These are phyloP conservation scores for Steinernema hermaphroditum DNA, from an alignment of 2,888 invertebrate genomes.

Conservation along the genomic window DNA sequence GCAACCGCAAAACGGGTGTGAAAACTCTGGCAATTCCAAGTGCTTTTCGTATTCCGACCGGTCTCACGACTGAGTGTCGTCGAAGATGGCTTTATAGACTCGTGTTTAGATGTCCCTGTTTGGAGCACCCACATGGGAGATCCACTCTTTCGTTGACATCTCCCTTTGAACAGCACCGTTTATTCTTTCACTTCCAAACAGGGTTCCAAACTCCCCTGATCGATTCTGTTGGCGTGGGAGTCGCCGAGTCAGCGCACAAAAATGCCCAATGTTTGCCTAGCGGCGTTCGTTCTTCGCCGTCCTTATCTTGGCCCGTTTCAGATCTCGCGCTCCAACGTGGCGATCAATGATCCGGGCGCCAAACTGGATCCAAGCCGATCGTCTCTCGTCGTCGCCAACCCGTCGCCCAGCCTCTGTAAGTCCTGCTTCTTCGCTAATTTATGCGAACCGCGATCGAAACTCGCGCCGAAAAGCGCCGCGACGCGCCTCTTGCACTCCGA, in stretches of 20 bases:
- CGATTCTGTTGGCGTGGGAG: not conserved
- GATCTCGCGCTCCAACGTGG: constrained; percentile 20
- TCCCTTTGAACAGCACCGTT: too few relatives aligned
- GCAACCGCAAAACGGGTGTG: too few relatives aligned
- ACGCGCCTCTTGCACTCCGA: not conserved
- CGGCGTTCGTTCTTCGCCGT: not conserved
- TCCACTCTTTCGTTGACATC: too few relatives aligned
- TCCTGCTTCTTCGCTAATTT: not conserved
- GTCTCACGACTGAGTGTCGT: too few relatives aligned
- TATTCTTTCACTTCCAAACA: too few relatives aligned
- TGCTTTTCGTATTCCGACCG: too few relatives aligned
- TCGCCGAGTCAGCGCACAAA: constrained; percentile 13
- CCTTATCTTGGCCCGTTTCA: not conserved
- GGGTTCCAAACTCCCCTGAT: too few relatives aligned
- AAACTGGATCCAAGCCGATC: not conserved
- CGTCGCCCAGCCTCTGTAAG: constrained; percentile 5
- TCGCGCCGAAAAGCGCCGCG: not conserved
- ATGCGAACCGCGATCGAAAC: too few relatives aligned
- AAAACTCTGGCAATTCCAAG: too few relatives aligned
- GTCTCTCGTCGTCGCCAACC: not conserved
- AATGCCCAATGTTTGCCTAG: not conserved
- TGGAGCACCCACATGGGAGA: too few relatives aligned
- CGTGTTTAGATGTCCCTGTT: too few relatives aligned
- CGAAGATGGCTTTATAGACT: too few relatives aligned
- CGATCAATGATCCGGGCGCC: constrained; percentile 23